Base-by-base conservation (phyloP, 2,113 vertebrate species). In the Xiphophorus maculatus region DNA sequence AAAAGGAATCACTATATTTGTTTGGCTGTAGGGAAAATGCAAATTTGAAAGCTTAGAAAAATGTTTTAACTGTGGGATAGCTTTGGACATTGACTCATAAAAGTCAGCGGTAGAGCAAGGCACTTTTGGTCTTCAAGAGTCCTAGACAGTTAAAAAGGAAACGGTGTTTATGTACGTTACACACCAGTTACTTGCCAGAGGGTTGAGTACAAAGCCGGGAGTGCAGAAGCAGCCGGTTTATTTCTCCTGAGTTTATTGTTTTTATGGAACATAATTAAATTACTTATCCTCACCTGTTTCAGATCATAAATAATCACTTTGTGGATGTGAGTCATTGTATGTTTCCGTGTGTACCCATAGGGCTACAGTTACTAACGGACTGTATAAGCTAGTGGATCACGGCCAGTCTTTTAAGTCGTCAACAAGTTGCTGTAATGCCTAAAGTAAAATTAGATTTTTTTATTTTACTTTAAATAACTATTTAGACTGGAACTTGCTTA, bases 221-320 rank as follows among this genome's bases (percentile, higher is more conserved):
- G 73, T 76, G 68, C 74, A 66, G 77, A 88, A 89, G 85, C 84
- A 83, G 83, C 77, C 83, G 84, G 77, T 85, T 91, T 82, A 88
- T 81, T 88, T 85, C 79, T 77, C 84, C 83, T 15, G 51, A 58
- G 88, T 90, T 83, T 86, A 76, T 81, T 91, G 86, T 83, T 89
- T 90, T 84, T 86, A 76, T 82, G 76, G 82, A 90, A 72, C 82
- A 77, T 91, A 92, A 93, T 91, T 94, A 76, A 92, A 89, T 93
- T 91, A 89, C 85, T 73, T 89, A 80, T 86, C 79, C 81, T 92
- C 84, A 84, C 77, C 76, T 87, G 87, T 87, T 89, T 88, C 81
- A 84, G 87, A 76, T 87, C 85, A 79, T 90, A 85, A 92, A 90
- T 90, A 90, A 90, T 89, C 80, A 77, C 83, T 74, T 76, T 30